These are phyloP conservation scores for Edolisoma coerulescens DNA, from an alignment of 2,113 vertebrate genomes.

Conservation along the genomic window DNA sequence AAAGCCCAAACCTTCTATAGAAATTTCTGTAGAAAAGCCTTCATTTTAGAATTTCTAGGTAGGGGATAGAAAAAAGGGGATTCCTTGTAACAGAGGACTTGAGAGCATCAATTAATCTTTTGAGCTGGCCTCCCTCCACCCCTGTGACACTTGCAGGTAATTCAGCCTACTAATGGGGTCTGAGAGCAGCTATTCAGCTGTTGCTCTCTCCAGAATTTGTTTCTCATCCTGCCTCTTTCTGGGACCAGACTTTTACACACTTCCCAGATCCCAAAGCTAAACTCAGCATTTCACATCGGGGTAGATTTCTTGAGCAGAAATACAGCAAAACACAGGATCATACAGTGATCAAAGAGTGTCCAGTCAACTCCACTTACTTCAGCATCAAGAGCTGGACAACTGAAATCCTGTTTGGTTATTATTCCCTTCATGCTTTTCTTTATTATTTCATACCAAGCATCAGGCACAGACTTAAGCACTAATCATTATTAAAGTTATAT, in stretches of 20 bases:
- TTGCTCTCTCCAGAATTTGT: not conserved
- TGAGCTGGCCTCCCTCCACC: fast-evolving
- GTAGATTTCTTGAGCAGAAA: not conserved
- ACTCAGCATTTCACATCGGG: not conserved
- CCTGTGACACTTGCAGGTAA: not conserved
- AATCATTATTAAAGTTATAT: not conserved
- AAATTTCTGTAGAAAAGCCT: not conserved
- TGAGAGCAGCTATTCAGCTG: not conserved
- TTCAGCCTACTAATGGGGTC: not conserved
- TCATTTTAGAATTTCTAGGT: not conserved
- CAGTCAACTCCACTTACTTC: not conserved
- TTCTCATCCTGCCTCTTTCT: not conserved
- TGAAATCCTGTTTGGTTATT: not conserved
- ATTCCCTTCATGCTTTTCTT: not conserved
- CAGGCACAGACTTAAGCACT: not conserved
- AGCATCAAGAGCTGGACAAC: not conserved
- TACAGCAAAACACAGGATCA: not conserved
- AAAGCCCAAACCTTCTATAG: not conserved
- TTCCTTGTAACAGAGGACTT: not conserved
- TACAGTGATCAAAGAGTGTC: not conserved
- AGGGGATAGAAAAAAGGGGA: not conserved
- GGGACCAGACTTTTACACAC: not conserved
- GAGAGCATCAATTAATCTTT: not conserved
- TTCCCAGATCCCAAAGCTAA: not conserved
- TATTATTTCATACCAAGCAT: not conserved